Base-by-base conservation (phyloP, 2,888 invertebrate genomes). In the Erpobdella octoculata region DNA sequence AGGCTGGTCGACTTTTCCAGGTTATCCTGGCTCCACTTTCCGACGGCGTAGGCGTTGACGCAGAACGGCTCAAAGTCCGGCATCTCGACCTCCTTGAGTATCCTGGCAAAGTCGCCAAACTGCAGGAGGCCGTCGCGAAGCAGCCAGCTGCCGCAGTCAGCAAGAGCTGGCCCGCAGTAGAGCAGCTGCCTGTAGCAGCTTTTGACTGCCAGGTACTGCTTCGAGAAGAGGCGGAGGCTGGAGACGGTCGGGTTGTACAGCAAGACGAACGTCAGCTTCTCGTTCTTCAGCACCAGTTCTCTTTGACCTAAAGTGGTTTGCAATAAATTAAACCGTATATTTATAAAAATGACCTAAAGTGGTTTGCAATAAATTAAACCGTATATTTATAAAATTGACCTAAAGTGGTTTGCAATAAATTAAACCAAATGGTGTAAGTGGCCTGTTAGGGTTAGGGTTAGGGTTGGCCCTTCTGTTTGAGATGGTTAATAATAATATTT, bases 11-110 rank as follows among this genome's bases (percentile, higher is more conserved):
- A 58, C 69, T 69, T 69, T 36, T 69, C 69, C n/a, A 69, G 33
- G 58, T 69, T 69, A 4, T 69, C 69, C n/a, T 69, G 69, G 18
- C 58, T 69, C 69, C 69, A 69, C 33, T 69, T 69, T 21, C 69
- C 69, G 3, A 69, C 21, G 9, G 53, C 33, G 36, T 21, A 69
- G 21, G 69, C 48, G 37, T 69, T 69, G 36, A 69, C 46, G 36
- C 58, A 69, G 25, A 69, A 69, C 5, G 69, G 69, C 21, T 69
- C 69, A 33, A 69, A 69, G 33, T 69, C 69, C 2, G 69, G 69
- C 69, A 69, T 69, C 35, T 69, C 69, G 35, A 69, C n/a, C 12
- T 69, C 69, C 35, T 69, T 69, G 69, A 69, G 69, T 12, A 69
- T 46, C 33, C 46, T 48, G n/a, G 58, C 46, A 18, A 69, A 31